Conservation (phyloP, 1,140 invertebrate genomes). For the Drosophila willistoni region DNA sequence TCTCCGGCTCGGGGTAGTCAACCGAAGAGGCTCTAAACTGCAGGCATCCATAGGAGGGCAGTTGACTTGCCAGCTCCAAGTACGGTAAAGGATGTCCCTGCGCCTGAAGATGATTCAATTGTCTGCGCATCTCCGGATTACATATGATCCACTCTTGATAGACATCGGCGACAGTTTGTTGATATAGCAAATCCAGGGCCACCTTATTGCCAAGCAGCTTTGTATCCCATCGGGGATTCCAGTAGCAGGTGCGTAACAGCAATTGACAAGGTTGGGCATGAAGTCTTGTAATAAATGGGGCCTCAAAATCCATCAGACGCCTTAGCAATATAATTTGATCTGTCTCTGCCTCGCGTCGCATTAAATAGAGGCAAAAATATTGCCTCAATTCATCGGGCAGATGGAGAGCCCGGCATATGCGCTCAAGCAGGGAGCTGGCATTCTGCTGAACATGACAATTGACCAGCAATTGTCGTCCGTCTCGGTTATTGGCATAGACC, state of each 20-base stretch:
- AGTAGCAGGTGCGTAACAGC: slow-evolving; percentile 93
- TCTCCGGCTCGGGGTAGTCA: slow-evolving; percentile 90
- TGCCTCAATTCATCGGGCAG: slow-evolving; percentile 90
- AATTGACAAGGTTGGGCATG: slow-evolving; percentile 87
- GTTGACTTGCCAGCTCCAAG: slow-evolving; percentile 89
- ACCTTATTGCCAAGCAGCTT: slow-evolving; percentile 91
- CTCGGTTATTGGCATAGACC: slow-evolving; percentile 85
- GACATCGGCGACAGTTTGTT: slow-evolving; percentile 93
- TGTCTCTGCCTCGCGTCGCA: slow-evolving; percentile 88
- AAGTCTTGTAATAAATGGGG: slow-evolving; percentile 94
- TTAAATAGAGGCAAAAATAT: slow-evolving; percentile 95
- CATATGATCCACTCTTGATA: slow-evolving; percentile 92
- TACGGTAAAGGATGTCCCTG: slow-evolving; percentile 93
- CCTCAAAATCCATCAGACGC: slow-evolving; percentile 97
- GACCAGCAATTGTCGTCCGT: slow-evolving; percentile 91
- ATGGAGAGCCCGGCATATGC: slow-evolving; percentile 90
- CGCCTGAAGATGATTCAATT: slow-evolving; percentile 88
- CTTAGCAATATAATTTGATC: slow-evolving; percentile 89
- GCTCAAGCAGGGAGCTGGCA: slow-evolving; percentile 91
- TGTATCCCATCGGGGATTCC: slow-evolving; percentile 93
- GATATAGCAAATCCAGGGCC: slow-evolving; percentile 93
- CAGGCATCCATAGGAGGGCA: slow-evolving; percentile 95
- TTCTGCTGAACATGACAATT: slow-evolving; percentile 92
- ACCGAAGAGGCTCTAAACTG: slow-evolving; percentile 84
- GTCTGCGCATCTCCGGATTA: slow-evolving; percentile 87